Evolutionary conservation across 2,113 vertebrate species (phyloP).

Genomic region (Ondatra zibethicus): DNA sequence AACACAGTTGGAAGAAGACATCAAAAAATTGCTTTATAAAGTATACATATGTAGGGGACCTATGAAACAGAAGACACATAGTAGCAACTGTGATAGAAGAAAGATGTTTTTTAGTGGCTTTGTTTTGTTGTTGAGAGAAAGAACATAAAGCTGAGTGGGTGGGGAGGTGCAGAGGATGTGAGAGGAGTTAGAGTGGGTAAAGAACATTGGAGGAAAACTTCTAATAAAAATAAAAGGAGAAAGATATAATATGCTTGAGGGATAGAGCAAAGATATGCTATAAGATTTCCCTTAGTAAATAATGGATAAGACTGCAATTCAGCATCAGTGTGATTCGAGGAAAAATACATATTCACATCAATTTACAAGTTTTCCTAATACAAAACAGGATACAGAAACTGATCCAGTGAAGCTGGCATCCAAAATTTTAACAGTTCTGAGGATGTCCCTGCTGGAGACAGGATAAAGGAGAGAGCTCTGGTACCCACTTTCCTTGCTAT

Average conservation of each 20-base stretch:
- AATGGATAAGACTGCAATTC: background rate
- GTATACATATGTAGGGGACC: background rate
- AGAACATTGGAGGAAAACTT: background rate
- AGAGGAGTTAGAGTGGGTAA: no score
- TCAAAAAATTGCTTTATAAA: no score
- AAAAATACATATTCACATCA: background rate
- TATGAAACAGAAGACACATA: background rate
- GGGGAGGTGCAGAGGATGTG: background rate
- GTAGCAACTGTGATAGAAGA: background rate
- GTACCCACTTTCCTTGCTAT: background rate
- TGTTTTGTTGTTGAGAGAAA: background rate
- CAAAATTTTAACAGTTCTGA: background rate
- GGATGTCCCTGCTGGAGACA: background rate
- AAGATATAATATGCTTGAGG: fast-evolving
- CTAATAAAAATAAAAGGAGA: background rate
- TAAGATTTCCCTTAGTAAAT: background rate
- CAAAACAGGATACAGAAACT: background rate
- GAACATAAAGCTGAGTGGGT: background rate
- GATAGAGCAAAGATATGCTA: fast-evolving
- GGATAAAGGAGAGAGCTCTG: no score
- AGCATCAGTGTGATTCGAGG: background rate
- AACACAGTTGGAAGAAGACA: background rate
- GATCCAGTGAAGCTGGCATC: no score
- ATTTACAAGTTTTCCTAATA: background rate
- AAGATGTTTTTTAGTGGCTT: background rate